Evolutionary conservation across 2,113 vertebrate species (phyloP).

Genomic region (Phocoena phocoena): DNA sequence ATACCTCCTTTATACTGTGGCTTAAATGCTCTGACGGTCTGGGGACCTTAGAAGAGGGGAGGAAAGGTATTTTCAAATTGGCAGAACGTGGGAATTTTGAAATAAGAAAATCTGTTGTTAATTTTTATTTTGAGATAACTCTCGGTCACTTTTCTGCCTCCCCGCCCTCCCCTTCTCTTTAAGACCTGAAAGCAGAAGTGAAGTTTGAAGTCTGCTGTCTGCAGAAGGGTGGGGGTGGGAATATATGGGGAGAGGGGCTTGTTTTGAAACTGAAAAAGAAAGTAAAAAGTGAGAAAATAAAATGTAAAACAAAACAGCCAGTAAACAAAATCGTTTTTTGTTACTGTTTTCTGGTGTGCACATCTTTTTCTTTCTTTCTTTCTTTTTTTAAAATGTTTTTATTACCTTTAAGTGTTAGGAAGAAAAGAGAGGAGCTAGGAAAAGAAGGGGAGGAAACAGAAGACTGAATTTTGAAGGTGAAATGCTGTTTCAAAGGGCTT

Average conservation of each 20-base stretch:
- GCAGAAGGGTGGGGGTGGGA: not conserved
- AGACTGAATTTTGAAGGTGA: not conserved
- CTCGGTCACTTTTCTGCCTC: not conserved
- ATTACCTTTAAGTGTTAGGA: not conserved
- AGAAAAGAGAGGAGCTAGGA: not conserved
- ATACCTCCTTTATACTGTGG: not conserved
- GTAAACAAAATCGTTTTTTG: not conserved
- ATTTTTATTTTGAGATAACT: not conserved
- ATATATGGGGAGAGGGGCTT: not conserved
- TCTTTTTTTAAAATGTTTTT: not conserved
- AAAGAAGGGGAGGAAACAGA: not conserved
- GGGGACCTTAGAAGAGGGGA: not conserved
- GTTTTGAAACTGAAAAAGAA: not conserved
- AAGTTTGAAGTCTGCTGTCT: not conserved
- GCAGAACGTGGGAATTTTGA: not conserved
- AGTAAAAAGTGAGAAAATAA: not conserved
- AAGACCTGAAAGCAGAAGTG: not conserved
- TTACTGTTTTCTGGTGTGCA: not conserved
- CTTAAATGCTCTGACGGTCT: not conserved
- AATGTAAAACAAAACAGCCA: not conserved
- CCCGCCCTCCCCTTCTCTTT: not conserved
- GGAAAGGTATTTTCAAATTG: conserved; percentile 15
- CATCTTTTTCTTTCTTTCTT: not conserved
- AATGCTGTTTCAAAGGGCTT: not conserved
- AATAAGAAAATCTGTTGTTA: not conserved